Evolutionary conservation across 2,797 vertebrate species (phyloP).

Genomic region (Semaprochilodus insignis): DNA sequence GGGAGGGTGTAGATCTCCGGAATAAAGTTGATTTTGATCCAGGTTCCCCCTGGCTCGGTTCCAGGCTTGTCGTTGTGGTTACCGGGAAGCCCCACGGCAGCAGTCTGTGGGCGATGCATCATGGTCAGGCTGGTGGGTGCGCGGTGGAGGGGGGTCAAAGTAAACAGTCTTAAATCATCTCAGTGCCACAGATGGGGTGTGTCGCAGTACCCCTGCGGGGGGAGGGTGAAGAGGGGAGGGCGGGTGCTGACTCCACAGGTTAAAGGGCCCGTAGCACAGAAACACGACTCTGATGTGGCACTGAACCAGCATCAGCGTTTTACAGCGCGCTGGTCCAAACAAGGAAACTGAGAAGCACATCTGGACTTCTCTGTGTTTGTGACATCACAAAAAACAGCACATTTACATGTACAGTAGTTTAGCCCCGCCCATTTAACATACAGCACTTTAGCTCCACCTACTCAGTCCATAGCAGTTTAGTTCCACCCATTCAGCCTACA

Average conservation of each 20-base stretch:
- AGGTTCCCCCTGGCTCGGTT: constrained; percentile 46
- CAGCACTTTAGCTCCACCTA: too few species aligned
- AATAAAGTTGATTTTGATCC: constrained; percentile 52
- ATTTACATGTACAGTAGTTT: too few species aligned
- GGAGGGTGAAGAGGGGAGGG: neutral
- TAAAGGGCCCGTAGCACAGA: neutral
- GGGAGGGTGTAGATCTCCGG: constrained; percentile 29
- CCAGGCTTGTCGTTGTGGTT: constrained; percentile 66
- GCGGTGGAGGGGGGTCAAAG: constrained; percentile 64
- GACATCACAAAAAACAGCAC: too few species aligned
- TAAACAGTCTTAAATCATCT: constrained; percentile 81
- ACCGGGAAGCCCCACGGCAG: constrained; percentile 59
- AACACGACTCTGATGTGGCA: neutral
- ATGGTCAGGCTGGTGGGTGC: constrained; percentile 69
- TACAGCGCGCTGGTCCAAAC: too few species aligned
- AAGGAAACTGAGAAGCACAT: too few species aligned
- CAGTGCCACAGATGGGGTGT: constrained; percentile 68
- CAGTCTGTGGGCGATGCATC: constrained; percentile 74
- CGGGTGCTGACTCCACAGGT: neutral
- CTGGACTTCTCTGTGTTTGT: too few species aligned
- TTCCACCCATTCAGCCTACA: too few species aligned
- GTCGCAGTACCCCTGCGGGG: constrained; percentile 55
- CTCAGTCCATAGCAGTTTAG: too few species aligned
- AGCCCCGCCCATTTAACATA: too few species aligned
- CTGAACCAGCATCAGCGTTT: too few species aligned